Percentiles rank a stretch among this genome's conserved stretches.
Evolutionary conservation across 2,797 vertebrate genomes (phyloP).

Genomic region (Lagorchestes hirsutus): DNA sequence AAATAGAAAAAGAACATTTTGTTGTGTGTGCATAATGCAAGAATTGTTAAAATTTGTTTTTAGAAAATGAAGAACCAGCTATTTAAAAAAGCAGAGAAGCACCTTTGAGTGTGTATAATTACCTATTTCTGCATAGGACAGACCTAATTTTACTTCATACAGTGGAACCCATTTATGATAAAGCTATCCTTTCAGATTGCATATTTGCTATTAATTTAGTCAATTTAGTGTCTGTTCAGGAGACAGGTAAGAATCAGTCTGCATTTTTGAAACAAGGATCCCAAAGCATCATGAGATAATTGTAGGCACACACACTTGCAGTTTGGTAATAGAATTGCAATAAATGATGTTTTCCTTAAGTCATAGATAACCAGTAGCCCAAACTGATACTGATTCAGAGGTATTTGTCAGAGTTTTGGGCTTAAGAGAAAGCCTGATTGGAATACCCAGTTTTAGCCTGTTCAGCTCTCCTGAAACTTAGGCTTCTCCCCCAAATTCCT

Average conservation of each 20-base stretch:
- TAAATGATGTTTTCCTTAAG: neutral
- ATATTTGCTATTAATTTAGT: neutral
- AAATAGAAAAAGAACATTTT: conserved; percentile 18
- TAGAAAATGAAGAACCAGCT: conserved; percentile 49
- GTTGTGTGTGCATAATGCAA: conserved; percentile 32
- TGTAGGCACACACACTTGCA: neutral
- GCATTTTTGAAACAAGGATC: conserved; percentile 11
- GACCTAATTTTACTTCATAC: conserved; percentile 10
- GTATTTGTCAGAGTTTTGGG: neutral
- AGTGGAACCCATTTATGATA: conserved; percentile 46
- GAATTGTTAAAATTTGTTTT: conserved; percentile 60
- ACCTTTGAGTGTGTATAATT: conserved; percentile 52
- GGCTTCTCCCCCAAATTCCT: neutral
- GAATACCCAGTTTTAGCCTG: neutral
- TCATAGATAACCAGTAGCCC: neutral
- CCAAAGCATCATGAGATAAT: neutral
- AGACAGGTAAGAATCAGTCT: neutral
- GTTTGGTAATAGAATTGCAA: neutral
- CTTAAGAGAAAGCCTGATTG: neutral
- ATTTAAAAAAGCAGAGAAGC: conserved; percentile 8
- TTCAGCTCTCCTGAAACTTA: neutral
- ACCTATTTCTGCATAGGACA: neutral
- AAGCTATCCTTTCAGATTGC: conserved; percentile 21
- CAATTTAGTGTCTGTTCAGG: neutral
- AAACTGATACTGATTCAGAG: neutral